Percentiles rank a stretch among this genome's conserved stretches.
phyloP scores from a whole-genome alignment of 2,888 invertebrate species.

The Morpho deidamia region DNA sequence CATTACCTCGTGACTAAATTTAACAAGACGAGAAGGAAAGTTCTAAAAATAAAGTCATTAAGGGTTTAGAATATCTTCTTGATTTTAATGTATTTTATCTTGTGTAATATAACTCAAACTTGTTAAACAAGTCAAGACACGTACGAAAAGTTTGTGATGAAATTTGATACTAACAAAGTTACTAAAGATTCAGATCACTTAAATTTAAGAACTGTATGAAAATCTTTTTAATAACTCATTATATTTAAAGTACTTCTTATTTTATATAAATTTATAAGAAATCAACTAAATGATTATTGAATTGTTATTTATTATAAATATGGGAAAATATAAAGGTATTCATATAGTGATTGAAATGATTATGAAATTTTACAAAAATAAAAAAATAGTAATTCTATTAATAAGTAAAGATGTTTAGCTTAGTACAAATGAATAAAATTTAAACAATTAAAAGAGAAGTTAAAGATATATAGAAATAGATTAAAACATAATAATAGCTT shows the following conservation, averaged over 20 bases:
- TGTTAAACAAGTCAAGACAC: constrained; percentile 10
- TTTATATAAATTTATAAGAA: too few species aligned
- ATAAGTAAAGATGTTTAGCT: too few species aligned
- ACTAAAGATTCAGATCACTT: background rate
- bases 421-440: too few species aligned
- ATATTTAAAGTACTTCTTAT: too few species aligned
- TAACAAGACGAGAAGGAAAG: constrained; percentile 4
- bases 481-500: constrained; percentile 35
- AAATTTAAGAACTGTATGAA: background rate
- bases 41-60: constrained; percentile 6
- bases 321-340: too few species aligned
- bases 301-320: too few species aligned
- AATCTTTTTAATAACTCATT: background rate
- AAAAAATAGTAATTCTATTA: too few species aligned
- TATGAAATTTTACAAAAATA: too few species aligned
- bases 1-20: constrained; percentile 1
- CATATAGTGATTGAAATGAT: too few species aligned
- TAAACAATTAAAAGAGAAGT: background rate
- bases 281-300: too few species aligned
- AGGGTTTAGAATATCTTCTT: constrained; percentile 7
- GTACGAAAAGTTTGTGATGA: constrained; percentile 2
- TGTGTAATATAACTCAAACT: constrained; percentile 10
- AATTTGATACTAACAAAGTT: constrained; percentile 8
- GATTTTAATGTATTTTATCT: constrained; percentile 11
- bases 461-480: background rate